These are phyloP conservation scores for Microhierax caerulescens DNA, from an alignment of 2,797 vertebrate species.

Conservation along the genomic window DNA sequence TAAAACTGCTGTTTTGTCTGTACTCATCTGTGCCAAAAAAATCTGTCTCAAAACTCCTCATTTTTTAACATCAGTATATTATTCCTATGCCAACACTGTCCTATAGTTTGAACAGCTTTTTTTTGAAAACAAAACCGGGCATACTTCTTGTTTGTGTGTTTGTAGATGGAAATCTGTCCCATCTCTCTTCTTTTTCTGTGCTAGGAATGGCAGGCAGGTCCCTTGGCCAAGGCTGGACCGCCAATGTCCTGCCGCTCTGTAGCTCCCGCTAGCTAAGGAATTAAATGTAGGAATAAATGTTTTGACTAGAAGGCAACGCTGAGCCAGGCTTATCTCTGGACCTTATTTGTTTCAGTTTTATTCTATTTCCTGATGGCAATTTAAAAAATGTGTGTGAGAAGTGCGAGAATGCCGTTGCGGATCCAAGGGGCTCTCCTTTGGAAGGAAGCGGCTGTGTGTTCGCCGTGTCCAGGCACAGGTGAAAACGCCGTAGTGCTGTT, in stretches of 20 bases:
- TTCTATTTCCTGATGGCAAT: not conserved
- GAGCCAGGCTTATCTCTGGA: not conserved
- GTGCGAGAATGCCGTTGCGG: not conserved
- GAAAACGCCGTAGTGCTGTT: not conserved
- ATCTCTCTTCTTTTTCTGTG: not conserved
- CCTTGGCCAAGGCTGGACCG: not conserved
- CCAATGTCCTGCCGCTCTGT: not conserved
- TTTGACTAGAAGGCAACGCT: not conserved
- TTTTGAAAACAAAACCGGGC: not conserved
- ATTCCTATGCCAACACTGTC: not conserved
- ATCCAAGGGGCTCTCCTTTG: not conserved
- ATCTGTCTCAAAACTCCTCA: not conserved
- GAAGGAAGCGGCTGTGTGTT: rapidly evolving
- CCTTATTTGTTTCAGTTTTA: not conserved
- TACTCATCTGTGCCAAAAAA: not conserved
- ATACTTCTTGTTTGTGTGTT: not conserved
- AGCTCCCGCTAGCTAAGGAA: not conserved
- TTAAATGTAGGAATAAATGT: not conserved
- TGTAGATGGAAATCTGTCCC: not conserved
- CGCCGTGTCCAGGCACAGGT: not conserved
- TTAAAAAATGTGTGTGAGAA: not conserved
- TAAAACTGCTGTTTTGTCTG: rapidly evolving
- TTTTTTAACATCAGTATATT: not conserved
- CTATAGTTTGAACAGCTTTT: not conserved
- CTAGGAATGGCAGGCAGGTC: not conserved